Conservation (phyloP, 2,797 vertebrate species). For the Danio kyathit region DNA sequence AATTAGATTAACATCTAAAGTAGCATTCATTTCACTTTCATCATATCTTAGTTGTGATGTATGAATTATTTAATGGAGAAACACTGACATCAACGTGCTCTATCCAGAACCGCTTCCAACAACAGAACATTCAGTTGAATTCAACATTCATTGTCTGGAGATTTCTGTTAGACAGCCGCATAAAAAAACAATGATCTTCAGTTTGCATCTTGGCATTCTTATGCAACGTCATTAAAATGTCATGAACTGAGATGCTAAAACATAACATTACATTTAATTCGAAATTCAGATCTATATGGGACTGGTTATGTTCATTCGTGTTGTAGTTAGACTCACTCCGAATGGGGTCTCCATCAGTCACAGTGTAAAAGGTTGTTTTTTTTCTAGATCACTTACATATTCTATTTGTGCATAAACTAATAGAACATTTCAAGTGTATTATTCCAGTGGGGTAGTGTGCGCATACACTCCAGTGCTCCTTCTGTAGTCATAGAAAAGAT, state of each 20-base stretch:
- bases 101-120: not conserved
- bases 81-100: constrained; percentile 1
- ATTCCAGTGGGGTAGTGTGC: constrained; percentile 5
- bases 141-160: not conserved
- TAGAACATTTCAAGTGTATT: not conserved
- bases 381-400: too few species aligned
- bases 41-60: not conserved
- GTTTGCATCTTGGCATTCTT: not conserved
- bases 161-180: not conserved
- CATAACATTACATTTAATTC: not conserved
- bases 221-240: constrained; percentile 20
- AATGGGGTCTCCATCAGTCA: not conserved
- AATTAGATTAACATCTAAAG: not conserved
- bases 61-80: constrained; percentile 1
- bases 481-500: not conserved
- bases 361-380: not conserved
- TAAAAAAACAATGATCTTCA: constrained; percentile 14
- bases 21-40: not conserved
- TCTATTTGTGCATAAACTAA: not conserved
- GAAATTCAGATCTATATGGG: not conserved
- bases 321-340: not conserved
- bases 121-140: not conserved
- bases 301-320: not conserved
- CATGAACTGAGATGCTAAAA: not conserved
- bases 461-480: not conserved